These are phyloP conservation scores for Acyrthosiphon pisum DNA, from an alignment of 1,140 invertebrate species.

Conservation along the genomic window DNA sequence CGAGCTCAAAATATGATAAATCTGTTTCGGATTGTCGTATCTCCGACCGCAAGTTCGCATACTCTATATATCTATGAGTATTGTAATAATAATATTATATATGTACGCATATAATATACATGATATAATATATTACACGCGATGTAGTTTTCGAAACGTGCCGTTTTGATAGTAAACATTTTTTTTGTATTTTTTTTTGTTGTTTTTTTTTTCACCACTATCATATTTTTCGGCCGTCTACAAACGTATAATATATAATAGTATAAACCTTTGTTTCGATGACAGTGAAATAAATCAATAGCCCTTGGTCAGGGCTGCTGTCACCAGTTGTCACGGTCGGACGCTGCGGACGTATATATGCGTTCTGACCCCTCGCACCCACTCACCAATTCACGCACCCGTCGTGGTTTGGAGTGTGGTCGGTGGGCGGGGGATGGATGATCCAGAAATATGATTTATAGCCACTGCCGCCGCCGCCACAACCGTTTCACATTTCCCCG, in stretches of 20 bases:
- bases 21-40: background rate
- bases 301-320: background rate
- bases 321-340: slow-evolving; percentile 43
- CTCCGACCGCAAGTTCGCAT: background rate
- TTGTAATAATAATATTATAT: background rate
- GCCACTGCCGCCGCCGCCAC: background rate
- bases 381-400: too few relatives aligned
- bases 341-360: background rate
- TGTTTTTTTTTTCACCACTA: background rate
- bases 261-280: background rate
- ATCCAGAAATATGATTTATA: slow-evolving; percentile 27
- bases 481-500: background rate
- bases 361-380: background rate
- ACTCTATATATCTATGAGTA: background rate
- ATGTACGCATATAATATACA: background rate
- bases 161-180: background rate
- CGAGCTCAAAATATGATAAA: background rate
- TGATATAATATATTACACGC: background rate
- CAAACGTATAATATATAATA: background rate
- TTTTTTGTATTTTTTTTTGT: background rate
- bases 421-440: background rate
- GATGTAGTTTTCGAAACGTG: background rate
- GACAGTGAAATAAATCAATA: slow-evolving; percentile 37
- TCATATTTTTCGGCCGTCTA: background rate
- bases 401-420: background rate